Evolutionary conservation across 2,797 vertebrate genomes (phyloP), one percentile per base, ranked within the genome.

Genomic region (Clarias platycephalus): DNA sequence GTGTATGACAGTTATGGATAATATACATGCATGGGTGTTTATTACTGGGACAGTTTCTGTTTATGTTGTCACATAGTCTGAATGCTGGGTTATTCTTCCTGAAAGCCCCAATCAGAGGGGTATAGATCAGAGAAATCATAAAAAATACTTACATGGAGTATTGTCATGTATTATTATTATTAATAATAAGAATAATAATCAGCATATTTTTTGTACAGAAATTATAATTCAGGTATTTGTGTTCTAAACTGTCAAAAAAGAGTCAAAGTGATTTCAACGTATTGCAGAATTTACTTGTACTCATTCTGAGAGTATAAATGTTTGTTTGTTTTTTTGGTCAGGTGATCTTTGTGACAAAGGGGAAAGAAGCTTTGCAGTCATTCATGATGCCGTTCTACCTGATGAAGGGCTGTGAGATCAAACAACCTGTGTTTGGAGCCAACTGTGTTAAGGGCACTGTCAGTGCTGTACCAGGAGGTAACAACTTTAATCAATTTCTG

Each of bases 321-420:
- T 12, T 10, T 7, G 13, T 13, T 15, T 53, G 1, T 80, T 20
- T n/a, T 90, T 76, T 64, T 84, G 77, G 80, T 22, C 92, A 99
- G 98, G 92, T 99, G 89, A 98, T 99, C 91, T 99, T 99, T 89
- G 82, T 98, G 90, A 96, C 97, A 0, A 98, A 98, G 93, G 97
- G 96, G 3, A 96, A 92, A 76, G 97, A 98, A 67, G 89, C 95
- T 2, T 94, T 99, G 92, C 96, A 96, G 92, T 99, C 98, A 20
- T 98, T 99, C 68, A 96, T 98, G 96, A 97, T 99, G 97, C 98
- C 98, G 0, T 99, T 99, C 88, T 99, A 99, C 89, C 93, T 99
- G 88, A 94, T 98, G 92, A 99, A 98, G 91, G 96, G 96, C 86
- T 99, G 97, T 85, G 98, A 99, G 92, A 95, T 99, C 89, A 99